Evolutionary conservation across 1,140 invertebrate species (phyloP).

Genomic region (Arion vulgaris): DNA sequence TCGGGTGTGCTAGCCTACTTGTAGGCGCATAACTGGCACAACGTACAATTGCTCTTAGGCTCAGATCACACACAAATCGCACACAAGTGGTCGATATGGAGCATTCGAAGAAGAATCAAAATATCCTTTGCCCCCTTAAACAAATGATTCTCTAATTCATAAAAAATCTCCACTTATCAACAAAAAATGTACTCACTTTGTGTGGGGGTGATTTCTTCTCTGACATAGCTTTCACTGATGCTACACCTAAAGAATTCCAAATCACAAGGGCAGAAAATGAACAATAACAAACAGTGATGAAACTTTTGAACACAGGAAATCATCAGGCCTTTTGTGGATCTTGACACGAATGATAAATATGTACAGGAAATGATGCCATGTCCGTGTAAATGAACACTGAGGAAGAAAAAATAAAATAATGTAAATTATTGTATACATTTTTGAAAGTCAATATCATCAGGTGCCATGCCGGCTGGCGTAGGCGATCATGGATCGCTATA

Average conservation of each 20-base stretch:
- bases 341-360: not conserved
- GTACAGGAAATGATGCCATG: not conserved
- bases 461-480: no score
- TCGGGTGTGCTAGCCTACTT: no score
- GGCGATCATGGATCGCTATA: no score
- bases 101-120: no score
- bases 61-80: no score
- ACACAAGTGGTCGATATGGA: no score
- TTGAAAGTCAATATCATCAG: no score
- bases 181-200: conserved; percentile 65
- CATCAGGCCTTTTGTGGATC: conserved; percentile 15
- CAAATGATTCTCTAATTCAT: no score
- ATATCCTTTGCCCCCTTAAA: no score
- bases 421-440: not conserved
- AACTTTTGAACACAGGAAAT: not conserved
- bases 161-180: no score
- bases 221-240: conserved; percentile 65
- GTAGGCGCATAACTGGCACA: no score
- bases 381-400: not conserved
- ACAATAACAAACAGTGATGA: conserved; percentile 27
- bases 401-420: conserved; percentile 1
- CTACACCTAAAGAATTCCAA: not conserved
- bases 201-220: conserved; percentile 70
- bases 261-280: not conserved
- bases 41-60: no score